phyloP scores from a whole-genome alignment of 2,113 vertebrate genomes.

The Alces alces region DNA sequence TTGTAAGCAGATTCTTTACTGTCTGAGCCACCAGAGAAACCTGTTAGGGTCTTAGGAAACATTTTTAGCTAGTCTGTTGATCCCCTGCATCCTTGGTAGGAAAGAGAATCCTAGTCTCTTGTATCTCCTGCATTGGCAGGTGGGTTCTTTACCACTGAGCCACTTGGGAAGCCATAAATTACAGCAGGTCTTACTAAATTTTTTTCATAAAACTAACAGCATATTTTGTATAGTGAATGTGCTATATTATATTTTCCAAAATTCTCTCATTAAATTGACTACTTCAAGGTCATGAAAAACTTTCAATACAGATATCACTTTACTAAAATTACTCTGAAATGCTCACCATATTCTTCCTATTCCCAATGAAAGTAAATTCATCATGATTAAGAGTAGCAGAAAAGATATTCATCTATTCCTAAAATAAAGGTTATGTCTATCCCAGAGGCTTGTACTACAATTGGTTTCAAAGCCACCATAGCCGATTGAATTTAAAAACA shows the following conservation, averaged over 20 bases:
- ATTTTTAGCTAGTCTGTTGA: neutral
- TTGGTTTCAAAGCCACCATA: neutral
- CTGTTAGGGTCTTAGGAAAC: neutral
- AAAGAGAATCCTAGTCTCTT: neutral
- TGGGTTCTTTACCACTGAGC: neutral
- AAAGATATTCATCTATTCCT: neutral
- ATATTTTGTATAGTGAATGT: neutral
- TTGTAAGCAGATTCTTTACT: neutral
- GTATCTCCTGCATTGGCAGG: neutral
- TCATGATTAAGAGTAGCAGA: neutral
- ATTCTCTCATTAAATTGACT: neutral
- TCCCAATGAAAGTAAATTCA: neutral
- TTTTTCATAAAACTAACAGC: constrained; percentile 2
- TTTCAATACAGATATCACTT: neutral
- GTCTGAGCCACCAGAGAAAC: neutral
- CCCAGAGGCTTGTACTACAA: neutral
- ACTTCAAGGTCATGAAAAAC: neutral
- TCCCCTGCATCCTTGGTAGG: neutral
- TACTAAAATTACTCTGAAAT: neutral
- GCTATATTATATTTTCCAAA: neutral
- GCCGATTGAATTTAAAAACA: neutral
- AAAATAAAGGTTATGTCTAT: neutral
- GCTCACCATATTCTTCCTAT: neutral
- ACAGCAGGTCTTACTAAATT: neutral
- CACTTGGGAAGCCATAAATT: neutral